phyloP scores from a whole-genome alignment of 2,888 invertebrate species.

The Stenichneumon culpator region DNA sequence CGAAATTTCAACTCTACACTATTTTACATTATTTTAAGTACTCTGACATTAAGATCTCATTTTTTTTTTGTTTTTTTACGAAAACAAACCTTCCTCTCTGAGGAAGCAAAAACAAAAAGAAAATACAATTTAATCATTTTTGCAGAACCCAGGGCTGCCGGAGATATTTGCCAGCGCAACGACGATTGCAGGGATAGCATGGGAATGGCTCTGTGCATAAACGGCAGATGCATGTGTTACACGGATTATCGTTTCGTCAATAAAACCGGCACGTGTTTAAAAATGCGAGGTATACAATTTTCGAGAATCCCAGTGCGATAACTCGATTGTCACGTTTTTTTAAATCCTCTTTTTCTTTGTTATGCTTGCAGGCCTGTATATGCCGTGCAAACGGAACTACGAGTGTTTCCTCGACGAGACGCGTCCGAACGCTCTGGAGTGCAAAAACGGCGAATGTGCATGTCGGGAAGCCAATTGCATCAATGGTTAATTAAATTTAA shows the following conservation, averaged over 20 bases:
- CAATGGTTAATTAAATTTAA: constrained; percentile 73
- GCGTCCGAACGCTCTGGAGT: constrained; percentile 66
- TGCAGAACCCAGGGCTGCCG: constrained; percentile 71
- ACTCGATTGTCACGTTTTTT: neutral
- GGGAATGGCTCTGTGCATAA: constrained; percentile 72
- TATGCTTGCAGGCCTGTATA: constrained; percentile 70
- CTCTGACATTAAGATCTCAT: too few relatives aligned
- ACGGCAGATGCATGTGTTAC: constrained; percentile 72
- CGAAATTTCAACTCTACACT: too few relatives aligned
- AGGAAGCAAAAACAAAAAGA: too few relatives aligned
- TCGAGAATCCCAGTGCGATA: neutral
- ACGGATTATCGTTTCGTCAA: constrained; percentile 72
- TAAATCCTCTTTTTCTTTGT: constrained; percentile 3
- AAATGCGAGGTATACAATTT: constrained; percentile 68
- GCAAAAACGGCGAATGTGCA: constrained; percentile 72
- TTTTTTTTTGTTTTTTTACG: too few relatives aligned
- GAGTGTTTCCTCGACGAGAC: constrained; percentile 71
- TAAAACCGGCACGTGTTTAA: constrained; percentile 71
- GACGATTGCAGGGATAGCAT: constrained; percentile 76
- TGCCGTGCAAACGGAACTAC: constrained; percentile 68
- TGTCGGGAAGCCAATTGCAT: constrained; percentile 67
- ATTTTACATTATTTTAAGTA: too few relatives aligned
- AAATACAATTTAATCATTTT: constrained; percentile 2
- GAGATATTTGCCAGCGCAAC: constrained; percentile 75
- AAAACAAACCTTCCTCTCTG: too few relatives aligned